Evolutionary conservation across 2,797 vertebrate genomes (phyloP), one percentile per base, ranked within the genome.

Genomic region (Neostethus bicornis): DNA sequence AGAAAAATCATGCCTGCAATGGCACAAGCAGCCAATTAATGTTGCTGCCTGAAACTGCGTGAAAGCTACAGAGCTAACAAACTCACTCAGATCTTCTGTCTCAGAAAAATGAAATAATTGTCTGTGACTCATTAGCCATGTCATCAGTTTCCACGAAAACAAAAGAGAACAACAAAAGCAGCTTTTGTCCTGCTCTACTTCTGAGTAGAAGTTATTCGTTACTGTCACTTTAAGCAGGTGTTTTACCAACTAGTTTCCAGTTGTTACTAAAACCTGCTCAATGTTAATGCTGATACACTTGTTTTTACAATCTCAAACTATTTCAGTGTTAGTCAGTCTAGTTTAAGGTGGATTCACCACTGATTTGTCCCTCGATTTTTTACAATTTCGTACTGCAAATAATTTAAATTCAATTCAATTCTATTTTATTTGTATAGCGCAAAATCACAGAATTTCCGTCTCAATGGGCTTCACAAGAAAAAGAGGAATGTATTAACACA

Each of bases 1-100:
- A 77, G 61, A 75, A 43, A 43, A 61, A 76, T 81, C 70, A 70
- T 62, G 70, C 47, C 64, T 70, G 66, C 73, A 77, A 45, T 55
- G 51, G 66, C 71, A 65, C 56, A 39, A 75, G 61, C 19, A 61
- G 35, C 56, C 72, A 69, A 66, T 70, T 70, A 72, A 62, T 70
- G 61, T 10, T 65, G 56, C 51, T 60, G 65, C 39, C 72, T 62
- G 44, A 61, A 54, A 51, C 51, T 65, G 37, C 52, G 77, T 74
- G 63, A 74, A 74, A 70, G 62, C 61, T 44, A 14, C 61, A 26
- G 68, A 74, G 48, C 56, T 59, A 44, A 67, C 62, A 72, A 67
- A 59, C 66, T 54, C 55, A 53, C 39, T 56, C 17, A 29, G 51
- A 76, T 58, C 54, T 51, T 49, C 51, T 69, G 42, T 55, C 61